Percentiles rank a stretch among this genome's conserved stretches.
These are phyloP conservation scores for Myripristis jacobus DNA, from an alignment of 2,797 vertebrate genomes.

Conservation along the genomic window DNA sequence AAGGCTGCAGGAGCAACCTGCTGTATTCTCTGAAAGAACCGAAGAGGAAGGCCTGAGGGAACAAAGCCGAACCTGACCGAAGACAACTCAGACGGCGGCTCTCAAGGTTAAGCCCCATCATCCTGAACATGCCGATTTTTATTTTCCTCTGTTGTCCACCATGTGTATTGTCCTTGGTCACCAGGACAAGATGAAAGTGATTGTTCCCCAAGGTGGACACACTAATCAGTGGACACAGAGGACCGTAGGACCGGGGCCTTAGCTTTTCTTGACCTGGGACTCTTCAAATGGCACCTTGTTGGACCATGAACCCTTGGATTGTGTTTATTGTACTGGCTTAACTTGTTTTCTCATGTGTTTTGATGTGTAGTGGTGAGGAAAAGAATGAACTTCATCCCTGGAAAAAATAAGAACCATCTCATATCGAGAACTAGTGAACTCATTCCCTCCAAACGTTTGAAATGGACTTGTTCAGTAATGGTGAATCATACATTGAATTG, in stretches of 20 bases:
- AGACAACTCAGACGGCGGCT: slow-evolving; percentile 37
- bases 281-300: slow-evolving; percentile 73
- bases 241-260: slow-evolving; percentile 20
- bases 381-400: slow-evolving; percentile 53
- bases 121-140: slow-evolving; percentile 46
- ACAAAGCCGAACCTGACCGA: slow-evolving; percentile 14
- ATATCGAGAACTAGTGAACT: slow-evolving; percentile 16
- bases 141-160: slow-evolving; percentile 59
- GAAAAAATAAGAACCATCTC: slow-evolving; percentile 53
- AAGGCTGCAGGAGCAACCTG: slow-evolving; percentile 22
- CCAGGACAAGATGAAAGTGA: slow-evolving; percentile 37
- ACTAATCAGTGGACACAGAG: slow-evolving; percentile 54
- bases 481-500: slow-evolving; percentile 53
- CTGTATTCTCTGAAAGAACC: slow-evolving; percentile 46
- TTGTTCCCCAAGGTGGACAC: slow-evolving; percentile 45
- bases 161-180: slow-evolving; percentile 47
- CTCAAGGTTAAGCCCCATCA: slow-evolving; percentile 44
- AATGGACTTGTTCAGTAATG: slow-evolving; percentile 5
- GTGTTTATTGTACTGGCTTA: slow-evolving; percentile 74
- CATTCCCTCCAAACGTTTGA: slow-evolving; percentile 23
- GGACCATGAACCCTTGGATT: slow-evolving; percentile 69
- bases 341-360: slow-evolving; percentile 79
- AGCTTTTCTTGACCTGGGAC: slow-evolving; percentile 49
- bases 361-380: slow-evolving; percentile 76
- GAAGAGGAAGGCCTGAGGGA: background rate